Conservation (phyloP, 2,888 invertebrate genomes). For the Ochropacha duplaris region DNA sequence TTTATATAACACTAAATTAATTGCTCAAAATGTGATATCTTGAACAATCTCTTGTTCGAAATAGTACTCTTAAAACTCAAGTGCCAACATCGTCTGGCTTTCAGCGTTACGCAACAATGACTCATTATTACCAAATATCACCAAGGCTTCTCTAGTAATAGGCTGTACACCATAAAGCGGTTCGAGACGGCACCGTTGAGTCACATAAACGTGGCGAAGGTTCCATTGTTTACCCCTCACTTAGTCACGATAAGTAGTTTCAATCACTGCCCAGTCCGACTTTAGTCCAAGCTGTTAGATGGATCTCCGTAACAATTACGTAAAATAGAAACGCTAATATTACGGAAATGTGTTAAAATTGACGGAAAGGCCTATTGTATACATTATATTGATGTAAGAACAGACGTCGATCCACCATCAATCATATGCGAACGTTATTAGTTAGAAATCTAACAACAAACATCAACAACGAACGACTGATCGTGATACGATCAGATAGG, state of each 20-base stretch:
- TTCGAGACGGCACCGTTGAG: constrained; percentile 38
- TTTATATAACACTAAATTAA: constrained; percentile 46
- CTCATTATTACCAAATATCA: constrained; percentile 59
- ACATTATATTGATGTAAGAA: constrained; percentile 26
- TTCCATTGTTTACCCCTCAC: constrained; percentile 52
- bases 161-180: constrained; percentile 33
- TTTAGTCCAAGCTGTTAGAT: constrained; percentile 23
- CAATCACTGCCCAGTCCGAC: constrained; percentile 17
- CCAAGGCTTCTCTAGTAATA: constrained; percentile 30
- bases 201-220: constrained; percentile 41
- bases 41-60: constrained; percentile 30
- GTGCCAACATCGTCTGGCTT: constrained; percentile 36
- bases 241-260: constrained; percentile 42
- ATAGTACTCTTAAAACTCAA: constrained; percentile 41
- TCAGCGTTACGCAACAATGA: constrained; percentile 54
- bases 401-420: constrained; percentile 36
- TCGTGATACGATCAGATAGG: constrained; percentile 7
- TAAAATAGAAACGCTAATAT: constrained; percentile 53
- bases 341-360: constrained; percentile 45
- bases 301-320: constrained; percentile 40
- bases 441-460: constrained; percentile 12
- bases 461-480: too few species aligned
- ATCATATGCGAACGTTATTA: constrained; percentile 13
- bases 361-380: constrained; percentile 33
- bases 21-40: constrained; percentile 40